Evolutionary conservation across 1,140 invertebrate species (phyloP).

Genomic region (Drosophila biarmipes): DNA sequence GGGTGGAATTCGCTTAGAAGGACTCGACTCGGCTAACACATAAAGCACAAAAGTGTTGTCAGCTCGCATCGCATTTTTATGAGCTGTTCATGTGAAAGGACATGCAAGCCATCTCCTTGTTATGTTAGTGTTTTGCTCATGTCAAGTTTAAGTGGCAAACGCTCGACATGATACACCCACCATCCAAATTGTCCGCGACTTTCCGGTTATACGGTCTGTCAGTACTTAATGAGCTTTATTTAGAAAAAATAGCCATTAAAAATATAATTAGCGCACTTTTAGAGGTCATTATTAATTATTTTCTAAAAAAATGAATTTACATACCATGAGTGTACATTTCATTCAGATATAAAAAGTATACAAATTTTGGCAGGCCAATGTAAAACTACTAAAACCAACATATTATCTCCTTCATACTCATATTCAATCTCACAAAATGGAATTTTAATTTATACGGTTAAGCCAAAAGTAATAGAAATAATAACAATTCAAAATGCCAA

Average conservation of each 20-base stretch:
- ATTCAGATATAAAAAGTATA: no score
- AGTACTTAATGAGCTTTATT: constrained; percentile 43
- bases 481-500: background rate
- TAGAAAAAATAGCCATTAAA: constrained; percentile 29
- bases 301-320: no score
- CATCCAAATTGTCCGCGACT: constrained; percentile 39
- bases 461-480: constrained; percentile 26
- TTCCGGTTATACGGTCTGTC: constrained; percentile 10
- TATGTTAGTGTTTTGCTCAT: constrained; percentile 54
- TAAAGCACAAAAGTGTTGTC: constrained; percentile 71
- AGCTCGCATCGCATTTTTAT: constrained; percentile 71
- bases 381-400: background rate
- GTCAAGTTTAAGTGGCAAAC: constrained; percentile 69
- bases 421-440: no score
- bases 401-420: background rate
- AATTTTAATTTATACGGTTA: constrained; percentile 5
- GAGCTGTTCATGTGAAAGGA: constrained; percentile 66
- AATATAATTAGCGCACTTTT: no score
- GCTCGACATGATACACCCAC: constrained; percentile 15
- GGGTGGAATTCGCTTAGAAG: constrained; percentile 25
- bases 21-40: constrained; percentile 40
- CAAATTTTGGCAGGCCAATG: no score
- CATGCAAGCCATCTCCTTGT: constrained; percentile 56
- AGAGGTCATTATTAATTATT: no score
- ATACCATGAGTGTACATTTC: no score